phyloP scores from a whole-genome alignment of 2,797 vertebrate genomes.

The Helicolenus hilgendorfi region DNA sequence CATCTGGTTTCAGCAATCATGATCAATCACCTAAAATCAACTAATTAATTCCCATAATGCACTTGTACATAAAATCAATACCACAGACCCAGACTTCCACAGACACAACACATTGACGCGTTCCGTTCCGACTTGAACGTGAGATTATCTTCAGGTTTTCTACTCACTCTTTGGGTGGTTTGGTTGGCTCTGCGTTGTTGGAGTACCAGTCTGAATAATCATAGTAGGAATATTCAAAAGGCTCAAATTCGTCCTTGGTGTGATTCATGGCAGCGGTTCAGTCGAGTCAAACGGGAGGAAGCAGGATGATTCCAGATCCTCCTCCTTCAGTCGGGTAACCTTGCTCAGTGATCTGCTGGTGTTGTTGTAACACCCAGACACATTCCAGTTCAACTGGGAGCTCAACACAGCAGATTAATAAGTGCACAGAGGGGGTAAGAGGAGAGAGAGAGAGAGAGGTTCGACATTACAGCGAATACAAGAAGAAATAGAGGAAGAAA shows the following conservation, averaged over 20 bases:
- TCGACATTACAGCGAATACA: neutral
- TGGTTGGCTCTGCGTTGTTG: slow-evolving; percentile 78
- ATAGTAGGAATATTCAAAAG: slow-evolving; percentile 82
- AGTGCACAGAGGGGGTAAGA: slow-evolving; percentile 16
- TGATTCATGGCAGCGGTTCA: slow-evolving; percentile 80
- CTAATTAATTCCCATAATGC: neutral
- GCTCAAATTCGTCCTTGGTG: slow-evolving; percentile 67
- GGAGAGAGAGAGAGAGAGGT: neutral
- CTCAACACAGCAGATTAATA: slow-evolving; percentile 81
- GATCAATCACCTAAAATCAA: neutral
- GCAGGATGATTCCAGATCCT: slow-evolving; percentile 13
- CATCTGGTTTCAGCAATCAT: neutral
- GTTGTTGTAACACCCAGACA: slow-evolving; percentile 29
- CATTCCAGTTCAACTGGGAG: slow-evolving; percentile 67
- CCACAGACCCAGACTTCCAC: neutral
- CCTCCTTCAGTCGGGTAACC: neutral
- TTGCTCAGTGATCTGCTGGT: slow-evolving; percentile 25
- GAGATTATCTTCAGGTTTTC: neutral
- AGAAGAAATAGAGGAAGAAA: neutral
- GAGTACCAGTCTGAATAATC: slow-evolving; percentile 88
- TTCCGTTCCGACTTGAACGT: neutral
- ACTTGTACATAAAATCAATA: neutral
- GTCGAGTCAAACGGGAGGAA: slow-evolving; percentile 35
- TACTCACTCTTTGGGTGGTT: slow-evolving; percentile 93
- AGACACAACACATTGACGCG: neutral